Evolutionary conservation across 2,888 invertebrate species (phyloP).

Genomic region (Parasteatoda lunata): DNA sequence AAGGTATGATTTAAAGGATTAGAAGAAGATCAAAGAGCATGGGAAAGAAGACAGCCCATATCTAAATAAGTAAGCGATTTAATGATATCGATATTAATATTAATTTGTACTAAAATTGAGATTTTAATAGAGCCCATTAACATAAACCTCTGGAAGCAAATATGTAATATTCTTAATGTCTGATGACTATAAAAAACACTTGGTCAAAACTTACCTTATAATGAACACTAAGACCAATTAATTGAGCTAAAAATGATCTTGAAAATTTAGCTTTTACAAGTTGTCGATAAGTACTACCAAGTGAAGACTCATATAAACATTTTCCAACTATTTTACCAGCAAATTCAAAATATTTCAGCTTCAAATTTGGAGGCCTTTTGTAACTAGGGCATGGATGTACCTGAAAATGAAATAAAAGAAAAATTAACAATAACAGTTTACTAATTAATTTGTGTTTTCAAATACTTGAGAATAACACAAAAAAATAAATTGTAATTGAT

Average conservation of each 20-base stretch:
- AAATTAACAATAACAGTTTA: background rate
- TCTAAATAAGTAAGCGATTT: too few relatives aligned
- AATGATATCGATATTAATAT: too few relatives aligned
- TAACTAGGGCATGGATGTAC: slow-evolving; percentile 84
- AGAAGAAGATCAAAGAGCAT: too few relatives aligned
- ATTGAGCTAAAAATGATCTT: slow-evolving; percentile 92
- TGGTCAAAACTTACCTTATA: slow-evolving; percentile 82
- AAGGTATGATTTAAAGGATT: too few relatives aligned
- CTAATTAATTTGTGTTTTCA: too few relatives aligned
- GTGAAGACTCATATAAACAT: slow-evolving; percentile 93
- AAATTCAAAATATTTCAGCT: slow-evolving; percentile 90
- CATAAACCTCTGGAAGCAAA: background rate
- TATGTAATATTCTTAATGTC: background rate
- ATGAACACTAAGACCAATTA: slow-evolving; percentile 93
- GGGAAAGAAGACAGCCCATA: too few relatives aligned
- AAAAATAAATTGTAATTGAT: too few relatives aligned
- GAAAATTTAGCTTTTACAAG: slow-evolving; percentile 92
- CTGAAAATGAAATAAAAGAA: slow-evolving; percentile 70
- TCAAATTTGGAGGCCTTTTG: slow-evolving; percentile 83
- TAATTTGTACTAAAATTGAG: too few relatives aligned
- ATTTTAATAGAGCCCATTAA: too few relatives aligned
- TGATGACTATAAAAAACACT: background rate
- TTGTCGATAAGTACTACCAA: slow-evolving; percentile 91
- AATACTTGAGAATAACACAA: too few relatives aligned
- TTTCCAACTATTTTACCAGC: slow-evolving; percentile 96